Percentiles rank a stretch among this genome's conserved stretches.
Evolutionary conservation across 2,113 vertebrate genomes (phyloP).

Genomic region (Felis catus): F.catus_Fca126_mat1.0 CM031412.1:187846001-187846500

Average conservation of each 20-base stretch:
- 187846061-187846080: background rate
- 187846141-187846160: background rate
- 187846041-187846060: background rate
- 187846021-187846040: background rate
- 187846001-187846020: slow-evolving; percentile 17
- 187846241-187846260: slow-evolving; percentile 9
- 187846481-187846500: slow-evolving; percentile 94
- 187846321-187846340: background rate
- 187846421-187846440: slow-evolving; percentile 52
- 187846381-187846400: background rate
- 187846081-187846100: background rate
- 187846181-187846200: background rate
- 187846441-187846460: slow-evolving; percentile 93
- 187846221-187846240: background rate
- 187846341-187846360: background rate
- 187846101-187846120: background rate
- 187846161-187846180: slow-evolving; percentile 28
- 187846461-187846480: slow-evolving; percentile 97
- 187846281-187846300: background rate
- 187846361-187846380: background rate
- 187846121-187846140: background rate
- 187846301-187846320: background rate
- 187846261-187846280: background rate
- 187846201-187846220: background rate
- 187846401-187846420: slow-evolving; percentile 28